phyloP scores from a whole-genome alignment of 2,797 vertebrate genomes.

The Coilia nasus region DNA sequence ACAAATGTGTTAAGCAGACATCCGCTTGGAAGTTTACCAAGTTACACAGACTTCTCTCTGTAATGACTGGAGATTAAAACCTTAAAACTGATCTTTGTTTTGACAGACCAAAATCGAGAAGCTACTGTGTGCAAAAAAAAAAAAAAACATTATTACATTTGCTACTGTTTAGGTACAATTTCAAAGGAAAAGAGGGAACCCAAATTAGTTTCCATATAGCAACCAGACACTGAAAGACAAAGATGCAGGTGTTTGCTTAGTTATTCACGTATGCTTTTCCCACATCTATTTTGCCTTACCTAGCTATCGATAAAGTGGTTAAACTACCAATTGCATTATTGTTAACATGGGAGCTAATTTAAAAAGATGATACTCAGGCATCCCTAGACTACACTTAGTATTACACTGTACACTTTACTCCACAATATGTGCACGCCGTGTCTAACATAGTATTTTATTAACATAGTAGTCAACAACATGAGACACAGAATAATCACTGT shows the following conservation, averaged over 20 bases:
- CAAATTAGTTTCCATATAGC: slow-evolving; percentile 28
- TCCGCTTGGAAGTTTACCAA: slow-evolving; percentile 20
- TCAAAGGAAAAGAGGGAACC: slow-evolving; percentile 6
- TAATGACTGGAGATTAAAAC: slow-evolving; percentile 23
- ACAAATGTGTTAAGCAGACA: neutral
- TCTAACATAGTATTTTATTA: neutral
- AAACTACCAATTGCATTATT: slow-evolving; percentile 79
- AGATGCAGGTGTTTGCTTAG: slow-evolving; percentile 74
- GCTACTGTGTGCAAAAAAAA: slow-evolving; percentile 24
- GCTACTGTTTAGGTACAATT: slow-evolving; percentile 20
- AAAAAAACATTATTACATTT: slow-evolving; percentile 11
- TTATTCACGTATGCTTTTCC: slow-evolving; percentile 72
- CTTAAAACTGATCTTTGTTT: neutral
- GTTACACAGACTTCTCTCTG: slow-evolving; percentile 13
- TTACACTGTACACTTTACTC: slow-evolving; percentile 73
- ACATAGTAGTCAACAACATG: slow-evolving; percentile 2
- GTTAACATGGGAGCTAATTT: slow-evolving; percentile 75
- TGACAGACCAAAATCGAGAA: slow-evolving; percentile 20
- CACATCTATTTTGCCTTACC: slow-evolving; percentile 72
- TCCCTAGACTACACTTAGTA: slow-evolving; percentile 59
- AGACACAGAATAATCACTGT: neutral
- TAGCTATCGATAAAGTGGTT: slow-evolving; percentile 69
- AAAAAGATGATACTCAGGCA: slow-evolving; percentile 64
- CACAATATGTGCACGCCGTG: slow-evolving; percentile 42
- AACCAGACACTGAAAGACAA: slow-evolving; percentile 50